Conservation (phyloP, 2,888 invertebrate species). For the Leptopterna dolabrata region DNA sequence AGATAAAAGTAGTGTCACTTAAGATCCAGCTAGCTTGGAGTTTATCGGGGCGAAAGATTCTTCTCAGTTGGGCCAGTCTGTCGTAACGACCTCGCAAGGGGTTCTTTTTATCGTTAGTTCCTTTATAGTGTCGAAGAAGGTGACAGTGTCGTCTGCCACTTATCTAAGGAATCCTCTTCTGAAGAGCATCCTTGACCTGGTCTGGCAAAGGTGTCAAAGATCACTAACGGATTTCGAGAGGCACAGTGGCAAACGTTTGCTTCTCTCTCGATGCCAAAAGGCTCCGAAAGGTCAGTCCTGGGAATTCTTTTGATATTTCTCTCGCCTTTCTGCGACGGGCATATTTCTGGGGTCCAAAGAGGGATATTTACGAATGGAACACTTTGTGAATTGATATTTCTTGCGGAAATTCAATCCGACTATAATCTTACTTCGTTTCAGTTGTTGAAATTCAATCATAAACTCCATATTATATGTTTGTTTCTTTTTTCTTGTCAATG, state of each 20-base stretch:
- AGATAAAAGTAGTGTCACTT: no score
- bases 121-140: not conserved
- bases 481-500: no score
- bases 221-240: not conserved
- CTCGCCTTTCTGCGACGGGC: not conserved
- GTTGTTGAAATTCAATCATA: no score
- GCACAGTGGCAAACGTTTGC: not conserved
- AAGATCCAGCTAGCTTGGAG: not conserved
- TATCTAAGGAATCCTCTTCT: not conserved
- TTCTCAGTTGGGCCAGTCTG: not conserved
- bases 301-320: not conserved
- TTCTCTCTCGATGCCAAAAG: not conserved
- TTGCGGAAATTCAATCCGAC: no score
- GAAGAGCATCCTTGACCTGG: not conserved
- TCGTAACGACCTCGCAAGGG: not conserved
- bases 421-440: no score
- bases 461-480: no score
- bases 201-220: not conserved
- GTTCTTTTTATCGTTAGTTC: not conserved
- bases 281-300: not conserved
- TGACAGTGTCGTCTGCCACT: not conserved
- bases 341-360: not conserved
- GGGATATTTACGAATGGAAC: not conserved
- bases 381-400: not conserved
- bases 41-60: not conserved